Evolutionary conservation across 35 echinoderm and acorn worm species (phyloP).

Genomic region (Hemicentrotus pulcherrimus): DNA sequence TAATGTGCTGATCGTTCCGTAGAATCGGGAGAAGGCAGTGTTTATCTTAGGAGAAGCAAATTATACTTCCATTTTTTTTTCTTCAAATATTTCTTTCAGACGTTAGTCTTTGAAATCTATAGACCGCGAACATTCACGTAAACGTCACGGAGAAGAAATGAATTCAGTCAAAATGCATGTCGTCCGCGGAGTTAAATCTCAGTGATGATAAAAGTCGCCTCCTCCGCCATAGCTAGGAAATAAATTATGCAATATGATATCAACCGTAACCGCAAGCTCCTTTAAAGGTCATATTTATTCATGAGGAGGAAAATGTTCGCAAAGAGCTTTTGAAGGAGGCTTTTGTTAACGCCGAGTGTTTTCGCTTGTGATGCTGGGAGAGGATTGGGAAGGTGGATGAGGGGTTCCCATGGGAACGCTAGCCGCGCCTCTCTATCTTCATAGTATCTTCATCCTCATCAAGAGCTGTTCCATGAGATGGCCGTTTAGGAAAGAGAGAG

Average conservation of each 20-base stretch:
- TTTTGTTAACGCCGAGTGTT: neutral
- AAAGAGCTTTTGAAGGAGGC: neutral
- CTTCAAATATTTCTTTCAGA: too few species aligned
- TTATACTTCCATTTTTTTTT: too few species aligned
- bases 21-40: neutral
- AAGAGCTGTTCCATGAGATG: neutral
- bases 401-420: neutral
- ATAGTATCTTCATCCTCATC: neutral
- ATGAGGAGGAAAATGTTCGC: neutral
- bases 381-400: neutral
- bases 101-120: neutral
- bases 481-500: neutral
- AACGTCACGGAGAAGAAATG: neutral
- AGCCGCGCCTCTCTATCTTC: neutral
- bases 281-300: neutral
- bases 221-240: neutral
- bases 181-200: neutral
- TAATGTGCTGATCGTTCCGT: neutral
- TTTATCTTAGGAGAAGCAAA: neutral
- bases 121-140: neutral
- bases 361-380: neutral
- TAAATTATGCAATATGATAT: conserved; percentile 6
- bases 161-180: neutral
- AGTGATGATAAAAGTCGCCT: neutral
- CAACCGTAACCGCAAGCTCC: neutral